These are phyloP conservation scores for Molanna angustata DNA, from an alignment of 2,888 invertebrate species.

Conservation along the genomic window DNA sequence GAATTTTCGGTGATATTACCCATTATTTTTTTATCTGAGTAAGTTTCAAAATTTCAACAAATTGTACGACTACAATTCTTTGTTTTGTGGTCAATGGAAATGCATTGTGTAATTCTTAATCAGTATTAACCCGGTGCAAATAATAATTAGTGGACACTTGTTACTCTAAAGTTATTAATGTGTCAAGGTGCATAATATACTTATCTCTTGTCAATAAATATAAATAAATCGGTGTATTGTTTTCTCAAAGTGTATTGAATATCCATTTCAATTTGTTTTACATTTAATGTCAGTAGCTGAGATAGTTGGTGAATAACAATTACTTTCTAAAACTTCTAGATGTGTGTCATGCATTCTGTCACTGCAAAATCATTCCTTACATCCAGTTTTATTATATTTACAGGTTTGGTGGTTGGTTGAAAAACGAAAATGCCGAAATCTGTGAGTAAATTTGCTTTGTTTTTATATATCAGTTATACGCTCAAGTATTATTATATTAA, in stretches of 20 bases:
- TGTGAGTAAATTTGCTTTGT: conserved; percentile 51
- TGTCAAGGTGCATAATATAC: conserved; percentile 24
- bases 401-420: conserved; percentile 49
- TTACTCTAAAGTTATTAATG: conserved; percentile 24
- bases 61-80: too few species aligned
- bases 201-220: conserved; percentile 7
- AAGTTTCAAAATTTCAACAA: conserved; percentile 14
- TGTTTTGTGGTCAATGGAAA: too few species aligned
- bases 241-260: neutral
- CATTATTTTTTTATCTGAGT: conserved; percentile 20
- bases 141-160: conserved; percentile 30
- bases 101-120: too few species aligned
- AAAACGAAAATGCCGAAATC: conserved; percentile 63
- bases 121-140: conserved; percentile 25
- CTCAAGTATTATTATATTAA: too few species aligned
- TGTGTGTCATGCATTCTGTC: conserved; percentile 30
- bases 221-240: conserved; percentile 1
- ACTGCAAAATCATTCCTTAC: conserved; percentile 31
- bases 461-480: too few species aligned
- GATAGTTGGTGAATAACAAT: conserved; percentile 21
- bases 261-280: conserved; percentile 9
- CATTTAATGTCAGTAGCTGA: conserved; percentile 6
- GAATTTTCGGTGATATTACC: conserved; percentile 56
- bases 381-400: conserved; percentile 42
- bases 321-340: conserved; percentile 38